A percentile compares a stretch with the other conserved stretches of the same genome.
Evolutionary conservation across 2,797 vertebrate genomes (phyloP).

Genomic region (Prionace glauca): DNA sequence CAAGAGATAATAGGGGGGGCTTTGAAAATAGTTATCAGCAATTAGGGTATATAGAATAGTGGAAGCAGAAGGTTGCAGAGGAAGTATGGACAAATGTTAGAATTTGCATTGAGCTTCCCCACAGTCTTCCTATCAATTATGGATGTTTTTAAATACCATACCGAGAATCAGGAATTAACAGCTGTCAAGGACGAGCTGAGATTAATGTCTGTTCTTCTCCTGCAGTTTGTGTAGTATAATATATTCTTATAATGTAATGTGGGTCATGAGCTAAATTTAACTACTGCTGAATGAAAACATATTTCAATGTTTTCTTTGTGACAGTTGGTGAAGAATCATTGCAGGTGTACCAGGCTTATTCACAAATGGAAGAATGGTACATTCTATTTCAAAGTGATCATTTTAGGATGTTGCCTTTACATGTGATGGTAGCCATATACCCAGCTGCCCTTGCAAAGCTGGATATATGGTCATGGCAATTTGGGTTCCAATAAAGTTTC

Average conservation of each 20-base stretch:
- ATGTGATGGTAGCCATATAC: background rate
- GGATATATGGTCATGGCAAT: background rate
- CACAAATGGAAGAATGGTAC: background rate
- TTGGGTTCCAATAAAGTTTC: background rate
- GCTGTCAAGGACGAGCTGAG: background rate
- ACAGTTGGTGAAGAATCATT: background rate
- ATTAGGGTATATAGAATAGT: background rate
- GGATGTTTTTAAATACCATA: background rate
- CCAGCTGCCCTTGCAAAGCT: background rate
- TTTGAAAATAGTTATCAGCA: background rate
- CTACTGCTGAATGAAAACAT: background rate
- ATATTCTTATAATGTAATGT: background rate
- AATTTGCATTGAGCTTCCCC: background rate
- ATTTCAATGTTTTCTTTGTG: background rate
- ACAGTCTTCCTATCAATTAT: background rate
- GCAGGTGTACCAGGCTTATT: background rate
- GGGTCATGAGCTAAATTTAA: slow-evolving; percentile 30
- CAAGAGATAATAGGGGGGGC: background rate
- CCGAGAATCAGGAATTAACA: background rate
- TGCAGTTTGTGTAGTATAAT: background rate
- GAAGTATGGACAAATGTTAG: background rate
- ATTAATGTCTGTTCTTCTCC: background rate
- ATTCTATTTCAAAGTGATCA: background rate
- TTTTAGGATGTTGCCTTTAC: background rate
- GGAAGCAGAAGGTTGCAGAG: background rate